Evolutionary conservation across 2,888 invertebrate genomes (phyloP).

Genomic region (Hypolimnas misippus): DNA sequence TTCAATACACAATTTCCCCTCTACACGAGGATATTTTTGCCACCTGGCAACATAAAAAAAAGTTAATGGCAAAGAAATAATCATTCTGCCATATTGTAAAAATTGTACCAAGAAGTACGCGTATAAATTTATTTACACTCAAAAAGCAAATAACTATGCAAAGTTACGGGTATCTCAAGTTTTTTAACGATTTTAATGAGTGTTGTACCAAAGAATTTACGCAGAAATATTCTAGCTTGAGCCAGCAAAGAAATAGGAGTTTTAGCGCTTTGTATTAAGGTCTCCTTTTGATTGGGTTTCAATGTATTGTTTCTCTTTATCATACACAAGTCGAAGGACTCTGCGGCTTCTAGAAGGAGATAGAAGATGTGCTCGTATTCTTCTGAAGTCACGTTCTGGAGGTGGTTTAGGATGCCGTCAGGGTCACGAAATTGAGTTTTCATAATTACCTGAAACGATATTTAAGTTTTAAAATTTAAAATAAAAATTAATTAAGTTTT

Average conservation of each 20-base stretch:
- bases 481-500: too few species aligned
- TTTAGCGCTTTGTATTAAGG: constrained; percentile 86
- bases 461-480: not conserved
- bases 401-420: constrained; percentile 91
- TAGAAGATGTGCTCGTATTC: constrained; percentile 84
- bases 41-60: constrained; percentile 27
- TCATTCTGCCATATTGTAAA: constrained; percentile 48
- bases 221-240: constrained; percentile 85
- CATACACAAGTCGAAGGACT: constrained; percentile 91
- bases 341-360: constrained; percentile 88
- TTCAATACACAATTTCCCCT: constrained; percentile 12
- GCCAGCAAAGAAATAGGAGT: constrained; percentile 87
- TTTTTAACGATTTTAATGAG: constrained; percentile 82
- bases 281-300: constrained; percentile 86
- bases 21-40: constrained; percentile 1
- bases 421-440: constrained; percentile 93
- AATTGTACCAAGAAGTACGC: constrained; percentile 42
- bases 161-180: constrained; percentile 86
- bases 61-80: constrained; percentile 43
- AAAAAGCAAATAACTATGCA: constrained; percentile 88
- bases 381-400: constrained; percentile 85
- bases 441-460: constrained; percentile 86
- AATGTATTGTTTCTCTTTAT: constrained; percentile 88
- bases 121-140: constrained; percentile 81
- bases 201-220: constrained; percentile 83